These are phyloP conservation scores for Diglossa cyanea DNA, from an alignment of 2,797 vertebrate species.

Conservation along the genomic window DNA sequence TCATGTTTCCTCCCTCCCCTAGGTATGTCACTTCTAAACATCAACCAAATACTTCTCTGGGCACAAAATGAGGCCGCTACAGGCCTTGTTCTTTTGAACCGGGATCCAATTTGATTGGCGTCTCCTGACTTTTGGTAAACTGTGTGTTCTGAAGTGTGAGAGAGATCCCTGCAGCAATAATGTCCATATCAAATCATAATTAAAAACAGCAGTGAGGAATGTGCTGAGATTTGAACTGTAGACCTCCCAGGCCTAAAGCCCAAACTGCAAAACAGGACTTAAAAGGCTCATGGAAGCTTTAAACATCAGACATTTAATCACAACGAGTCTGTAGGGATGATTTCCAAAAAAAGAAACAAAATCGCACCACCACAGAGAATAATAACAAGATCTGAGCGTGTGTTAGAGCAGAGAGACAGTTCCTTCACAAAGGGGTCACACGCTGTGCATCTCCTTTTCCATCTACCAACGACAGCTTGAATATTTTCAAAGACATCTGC, in stretches of 20 bases:
- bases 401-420: not conserved
- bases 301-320: constrained; percentile 69
- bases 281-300: constrained; percentile 50
- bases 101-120: not conserved
- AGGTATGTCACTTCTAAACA: constrained; percentile 34
- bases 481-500: constrained; percentile 52
- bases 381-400: constrained; percentile 50
- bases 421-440: constrained; percentile 54
- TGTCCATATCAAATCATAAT: constrained; percentile 57
- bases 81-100: constrained; percentile 48
- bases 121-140: constrained; percentile 40
- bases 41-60: constrained; percentile 26
- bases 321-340: constrained; percentile 59
- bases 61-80: constrained; percentile 31
- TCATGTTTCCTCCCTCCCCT: not conserved
- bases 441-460: constrained; percentile 53
- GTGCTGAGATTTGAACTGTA: constrained; percentile 53
- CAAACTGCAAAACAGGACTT: constrained; percentile 48
- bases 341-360: constrained; percentile 66
- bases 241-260: constrained; percentile 38
- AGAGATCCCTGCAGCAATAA: constrained; percentile 43
- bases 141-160: constrained; percentile 37
- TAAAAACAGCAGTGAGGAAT: constrained; percentile 48
- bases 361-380: constrained; percentile 42
- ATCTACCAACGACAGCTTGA: constrained; percentile 46